Conservation (phyloP, 1,140 invertebrate genomes). For the Oryzaephilus surinamensis region DNA sequence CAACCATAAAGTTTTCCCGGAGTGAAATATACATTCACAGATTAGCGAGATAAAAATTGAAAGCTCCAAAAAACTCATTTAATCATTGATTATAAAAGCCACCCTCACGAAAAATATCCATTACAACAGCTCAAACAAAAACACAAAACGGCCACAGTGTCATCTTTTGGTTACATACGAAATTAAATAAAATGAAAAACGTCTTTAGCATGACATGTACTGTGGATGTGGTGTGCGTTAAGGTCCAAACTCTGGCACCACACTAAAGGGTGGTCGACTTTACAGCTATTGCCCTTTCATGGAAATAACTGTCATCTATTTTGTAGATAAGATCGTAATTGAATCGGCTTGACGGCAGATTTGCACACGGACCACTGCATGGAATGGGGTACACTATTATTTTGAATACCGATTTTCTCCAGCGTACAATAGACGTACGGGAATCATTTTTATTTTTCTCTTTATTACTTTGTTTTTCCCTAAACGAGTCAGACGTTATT, state of each 20-base stretch:
- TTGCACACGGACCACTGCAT: conserved; percentile 34
- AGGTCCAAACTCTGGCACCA: conserved; percentile 14
- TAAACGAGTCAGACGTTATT: no score
- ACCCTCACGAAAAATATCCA: no score
- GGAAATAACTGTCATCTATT: conserved; percentile 40
- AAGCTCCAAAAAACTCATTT: conserved; percentile 7
- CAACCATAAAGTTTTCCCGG: no score
- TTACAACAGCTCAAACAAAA: conserved; percentile 23
- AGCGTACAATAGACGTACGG: no score
- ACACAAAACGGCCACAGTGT: conserved; percentile 20
- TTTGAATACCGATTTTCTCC: conserved; percentile 25
- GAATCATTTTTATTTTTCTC: no score
- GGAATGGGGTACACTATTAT: conserved; percentile 33
- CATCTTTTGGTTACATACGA: conserved; percentile 26
- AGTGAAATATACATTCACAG: no score
- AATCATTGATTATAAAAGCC: conserved; percentile 4
- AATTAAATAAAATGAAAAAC: conserved; percentile 31
- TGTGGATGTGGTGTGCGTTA: conserved; percentile 12
- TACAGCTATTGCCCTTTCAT: conserved; percentile 36
- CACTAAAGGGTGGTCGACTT: conserved; percentile 20
- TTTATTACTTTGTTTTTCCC: no score
- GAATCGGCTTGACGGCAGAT: conserved; percentile 37
- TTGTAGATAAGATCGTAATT: conserved; percentile 39
- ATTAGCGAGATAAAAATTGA: no score
- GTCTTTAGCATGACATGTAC: conserved; percentile 24